Percentiles rank a stretch among this genome's conserved stretches.
These are phyloP conservation scores for Oedothorax gibbosus DNA, from an alignment of 1,140 invertebrate species.

Conservation along the genomic window DNA sequence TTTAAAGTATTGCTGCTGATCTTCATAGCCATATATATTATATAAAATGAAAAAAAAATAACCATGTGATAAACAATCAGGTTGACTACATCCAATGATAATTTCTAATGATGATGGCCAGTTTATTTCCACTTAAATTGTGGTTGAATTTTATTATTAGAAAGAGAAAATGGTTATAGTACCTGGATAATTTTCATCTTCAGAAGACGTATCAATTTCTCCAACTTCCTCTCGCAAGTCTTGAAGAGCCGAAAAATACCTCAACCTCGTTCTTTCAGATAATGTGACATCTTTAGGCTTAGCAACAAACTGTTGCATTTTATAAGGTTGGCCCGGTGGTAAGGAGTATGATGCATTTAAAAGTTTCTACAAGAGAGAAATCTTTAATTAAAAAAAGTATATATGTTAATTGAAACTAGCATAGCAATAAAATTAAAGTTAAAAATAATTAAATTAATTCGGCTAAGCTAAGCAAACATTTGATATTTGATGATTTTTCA, in stretches of 20 bases:
- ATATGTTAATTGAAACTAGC: neutral
- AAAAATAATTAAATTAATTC: neutral
- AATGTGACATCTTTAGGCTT: conserved; percentile 69
- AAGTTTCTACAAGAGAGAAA: conserved; percentile 71
- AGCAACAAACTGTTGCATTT: conserved; percentile 67
- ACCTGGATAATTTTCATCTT: conserved; percentile 78
- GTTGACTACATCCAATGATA: too few species aligned
- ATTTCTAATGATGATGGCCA: too few species aligned
- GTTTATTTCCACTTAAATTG: too few species aligned
- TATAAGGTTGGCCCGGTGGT: conserved; percentile 70
- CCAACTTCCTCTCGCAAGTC: conserved; percentile 74
- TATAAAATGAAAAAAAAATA: too few species aligned
- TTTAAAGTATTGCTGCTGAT: too few species aligned
- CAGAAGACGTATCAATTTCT: conserved; percentile 76
- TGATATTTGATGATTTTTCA: neutral
- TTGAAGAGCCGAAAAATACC: conserved; percentile 73
- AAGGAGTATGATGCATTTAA: conserved; percentile 73
- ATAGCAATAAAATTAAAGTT: too few species aligned
- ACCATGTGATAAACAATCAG: too few species aligned
- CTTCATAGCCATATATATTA: too few species aligned
- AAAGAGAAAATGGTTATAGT: too few species aligned
- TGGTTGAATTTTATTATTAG: too few species aligned
- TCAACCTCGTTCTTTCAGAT: conserved; percentile 70
- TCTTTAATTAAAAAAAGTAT: neutral
- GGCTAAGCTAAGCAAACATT: neutral